Evolutionary conservation across 2,888 invertebrate genomes (phyloP).

Genomic region (Oxyteleia sp.): DNA sequence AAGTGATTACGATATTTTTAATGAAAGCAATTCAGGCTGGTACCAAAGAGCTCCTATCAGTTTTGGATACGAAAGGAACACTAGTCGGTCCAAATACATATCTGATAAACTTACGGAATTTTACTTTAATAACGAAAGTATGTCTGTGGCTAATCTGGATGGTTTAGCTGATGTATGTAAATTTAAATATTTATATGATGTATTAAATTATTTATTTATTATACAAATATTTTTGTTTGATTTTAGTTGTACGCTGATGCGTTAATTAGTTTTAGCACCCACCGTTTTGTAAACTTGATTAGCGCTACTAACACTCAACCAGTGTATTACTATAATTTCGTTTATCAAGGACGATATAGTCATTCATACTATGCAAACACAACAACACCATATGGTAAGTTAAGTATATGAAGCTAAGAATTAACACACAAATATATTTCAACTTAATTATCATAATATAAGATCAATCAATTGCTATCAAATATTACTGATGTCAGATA

Average conservation of each 20-base stretch:
- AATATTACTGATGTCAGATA: no score
- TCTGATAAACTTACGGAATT: constrained; percentile 88
- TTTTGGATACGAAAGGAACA: constrained; percentile 89
- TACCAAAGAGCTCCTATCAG: constrained; percentile 90
- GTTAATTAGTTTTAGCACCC: constrained; percentile 89
- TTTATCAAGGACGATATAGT: constrained; percentile 90
- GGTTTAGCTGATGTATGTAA: constrained; percentile 84
- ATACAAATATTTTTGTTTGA: not conserved
- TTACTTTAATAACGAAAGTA: constrained; percentile 88
- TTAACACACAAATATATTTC: no score
- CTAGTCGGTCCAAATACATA: constrained; percentile 88
- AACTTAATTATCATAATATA: no score
- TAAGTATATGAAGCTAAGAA: not conserved
- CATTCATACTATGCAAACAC: constrained; percentile 89
- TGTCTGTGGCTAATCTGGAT: constrained; percentile 87
- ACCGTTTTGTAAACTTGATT: constrained; percentile 90
- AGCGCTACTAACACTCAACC: constrained; percentile 88
- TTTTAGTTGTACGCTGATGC: constrained; percentile 89
- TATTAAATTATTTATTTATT: no score
- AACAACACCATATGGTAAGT: constrained; percentile 87
- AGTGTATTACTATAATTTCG: constrained; percentile 90
- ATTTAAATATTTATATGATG: not conserved
- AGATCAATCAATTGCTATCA: no score
- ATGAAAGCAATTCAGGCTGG: no score
- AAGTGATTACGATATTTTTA: no score